Percentiles rank a stretch among this genome's conserved stretches.
phyloP scores from a whole-genome alignment of 2,888 invertebrate genomes.

The Drosophila rubida region DNA sequence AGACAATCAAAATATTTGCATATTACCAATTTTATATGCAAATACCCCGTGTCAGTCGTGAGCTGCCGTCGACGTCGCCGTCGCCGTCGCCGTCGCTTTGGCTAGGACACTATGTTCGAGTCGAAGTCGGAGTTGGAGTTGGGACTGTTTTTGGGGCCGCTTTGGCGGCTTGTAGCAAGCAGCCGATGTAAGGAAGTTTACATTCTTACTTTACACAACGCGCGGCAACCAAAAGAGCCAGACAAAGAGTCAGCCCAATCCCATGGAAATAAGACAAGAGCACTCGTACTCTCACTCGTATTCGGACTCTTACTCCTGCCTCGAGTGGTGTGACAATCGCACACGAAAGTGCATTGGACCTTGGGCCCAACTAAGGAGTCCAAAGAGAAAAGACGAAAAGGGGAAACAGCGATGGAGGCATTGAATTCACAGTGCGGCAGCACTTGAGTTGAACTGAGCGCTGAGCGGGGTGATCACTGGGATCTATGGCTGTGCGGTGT shows the following conservation, averaged over 20 bases:
- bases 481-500: slow-evolving; percentile 27
- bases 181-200: slow-evolving; percentile 55
- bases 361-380: slow-evolving; percentile 36
- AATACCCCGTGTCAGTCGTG: slow-evolving; percentile 78
- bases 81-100: slow-evolving; percentile 40
- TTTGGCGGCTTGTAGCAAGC: slow-evolving; percentile 68
- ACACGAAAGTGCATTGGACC: slow-evolving; percentile 74
- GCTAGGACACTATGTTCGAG: slow-evolving; percentile 29
- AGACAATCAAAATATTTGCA: slow-evolving; percentile 85
- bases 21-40: slow-evolving; percentile 84
- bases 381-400: slow-evolving; percentile 6
- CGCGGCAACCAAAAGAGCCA: slow-evolving; percentile 52
- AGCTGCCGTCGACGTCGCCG: slow-evolving; percentile 58
- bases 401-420: slow-evolving; percentile 4
- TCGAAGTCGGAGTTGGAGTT: slow-evolving; percentile 33
- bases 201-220: slow-evolving; percentile 66
- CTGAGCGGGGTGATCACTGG: background rate
- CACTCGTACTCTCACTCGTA: slow-evolving; percentile 28
- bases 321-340: slow-evolving; percentile 77
- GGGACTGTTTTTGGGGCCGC: slow-evolving; percentile 59
- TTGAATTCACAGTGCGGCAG: slow-evolving; percentile 56
- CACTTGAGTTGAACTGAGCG: too few relatives aligned
- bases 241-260: slow-evolving; percentile 55
- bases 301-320: slow-evolving; percentile 39
- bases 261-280: slow-evolving; percentile 33